Evolutionary conservation across 2,113 vertebrate genomes (phyloP), one percentile per base, ranked within the genome.

Genomic region (Castor canadensis): DNA sequence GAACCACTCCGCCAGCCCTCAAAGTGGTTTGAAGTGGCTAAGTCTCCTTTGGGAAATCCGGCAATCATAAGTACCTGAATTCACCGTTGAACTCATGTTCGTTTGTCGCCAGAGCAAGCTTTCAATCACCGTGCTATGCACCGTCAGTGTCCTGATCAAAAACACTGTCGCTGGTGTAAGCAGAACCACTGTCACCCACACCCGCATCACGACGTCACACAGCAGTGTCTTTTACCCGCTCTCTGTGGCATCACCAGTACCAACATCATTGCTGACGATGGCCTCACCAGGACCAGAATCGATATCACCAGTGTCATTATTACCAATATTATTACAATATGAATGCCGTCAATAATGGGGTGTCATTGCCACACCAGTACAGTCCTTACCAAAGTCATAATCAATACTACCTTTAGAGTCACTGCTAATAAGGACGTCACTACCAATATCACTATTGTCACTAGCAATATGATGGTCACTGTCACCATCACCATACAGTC

Each of bases 131-230:
- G 2, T 3, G 22, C 10, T 30, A 1, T 1, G 0, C 5, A 2
- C 35, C 49, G 9, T 30, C 19, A 1, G 9, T 1, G 1, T 20
- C 16, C 8, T 47, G 15, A 10, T 35, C 45, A 20, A 24, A 67
- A 22, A 56, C 4, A 0, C 30, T 11, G 6, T 64, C 16, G 1
- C 24, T 10, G 3, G 11, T 0, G 35, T n/a, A n/a, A 49, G 3
- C n/a, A 2, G 3, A 22, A 2, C 35, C 12, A 1, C 45, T 40
- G 30, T 47, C 35, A 19, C n/a, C 35, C 9, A 24, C 3, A 1
- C 40, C 26, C 3, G 30, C 8, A 1, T 38, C 79, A 52, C 77
- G 20, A 24, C 47, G 26, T 43, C 64, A 52, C n/a, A 19, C 3
- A 43, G 62, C 3, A 79, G 12, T 26, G 10, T 69, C 49, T 67